phyloP scores from a whole-genome alignment of 2,888 invertebrate species.

The Girardia tigrina region DNA sequence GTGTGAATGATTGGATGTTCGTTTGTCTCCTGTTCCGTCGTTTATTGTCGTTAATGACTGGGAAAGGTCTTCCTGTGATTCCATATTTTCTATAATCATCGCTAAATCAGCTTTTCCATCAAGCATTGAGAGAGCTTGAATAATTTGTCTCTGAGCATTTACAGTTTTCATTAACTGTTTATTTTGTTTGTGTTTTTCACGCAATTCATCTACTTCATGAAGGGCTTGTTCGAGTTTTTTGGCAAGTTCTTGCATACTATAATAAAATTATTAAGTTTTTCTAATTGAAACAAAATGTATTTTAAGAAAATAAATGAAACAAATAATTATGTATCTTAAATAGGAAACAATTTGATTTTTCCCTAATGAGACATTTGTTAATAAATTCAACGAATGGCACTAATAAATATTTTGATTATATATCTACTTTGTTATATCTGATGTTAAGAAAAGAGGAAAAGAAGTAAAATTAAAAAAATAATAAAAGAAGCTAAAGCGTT shows the following conservation, averaged over 20 bases:
- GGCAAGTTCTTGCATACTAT: not conserved
- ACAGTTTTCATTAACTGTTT: not conserved
- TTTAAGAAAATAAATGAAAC: no score
- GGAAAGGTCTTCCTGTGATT: not conserved
- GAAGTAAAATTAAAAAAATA: no score
- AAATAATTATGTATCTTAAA: no score
- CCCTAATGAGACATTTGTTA: no score
- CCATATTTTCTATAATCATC: not conserved
- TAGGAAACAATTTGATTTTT: no score
- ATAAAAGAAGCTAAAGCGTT: no score
- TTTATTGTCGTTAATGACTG: not conserved
- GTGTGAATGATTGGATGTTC: not conserved
- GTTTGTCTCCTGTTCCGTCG: not conserved
- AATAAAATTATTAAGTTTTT: not conserved
- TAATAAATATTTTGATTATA: no score
- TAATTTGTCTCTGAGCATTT: not conserved
- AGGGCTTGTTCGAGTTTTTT: not conserved
- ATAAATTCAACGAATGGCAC: no score
- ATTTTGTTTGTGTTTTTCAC: not conserved
- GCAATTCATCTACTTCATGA: not conserved
- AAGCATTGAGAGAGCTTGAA: not conserved
- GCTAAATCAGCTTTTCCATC: not conserved
- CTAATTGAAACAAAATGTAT: no score
- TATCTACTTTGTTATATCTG: no score
- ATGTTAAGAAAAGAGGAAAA: no score